Evolutionary conservation across 2,797 vertebrate species (phyloP), one percentile per base, ranked within the genome.

Genomic region (Leucoraja ocellata): DNA sequence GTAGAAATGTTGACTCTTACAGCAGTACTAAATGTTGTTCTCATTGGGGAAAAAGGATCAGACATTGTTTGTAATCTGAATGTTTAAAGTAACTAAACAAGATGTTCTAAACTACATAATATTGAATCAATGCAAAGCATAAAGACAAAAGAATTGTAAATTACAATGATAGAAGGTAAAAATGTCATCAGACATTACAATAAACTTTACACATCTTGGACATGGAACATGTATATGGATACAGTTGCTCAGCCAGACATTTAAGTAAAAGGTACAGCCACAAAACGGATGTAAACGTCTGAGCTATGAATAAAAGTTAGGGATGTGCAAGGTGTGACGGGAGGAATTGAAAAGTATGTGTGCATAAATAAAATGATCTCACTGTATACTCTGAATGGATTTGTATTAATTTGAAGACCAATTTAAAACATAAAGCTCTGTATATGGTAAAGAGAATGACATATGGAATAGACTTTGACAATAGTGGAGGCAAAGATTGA

Each of bases 71-170:
- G 2, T 16, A 63, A 86, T 86, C 58, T 63, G 54, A 63, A 63
- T 86, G 80, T n/a, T 88, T 88, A 88, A 68, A 88, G 21, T 88
- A 88, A n/a, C 13, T 18, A 88, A 65, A 18, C 16, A 68, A 36
- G n/a, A 54, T 5, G 8, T 68, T 88, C 65, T 88, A 88, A 65
- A 88, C 61, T 84, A 84, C 81, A 61, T 61, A 11, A 68, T 63
- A 32, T 88, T n/a, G 28, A 65, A 68, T 16, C 61, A 9, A 86
- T 88, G 83, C 13, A 88, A 63, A 18, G 84, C 25, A 65, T n/a
- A 28, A 88, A 88, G 3, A n/a, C 25, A 28, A 86, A 61, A n/a
- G 25, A 32, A 86, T 13, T 4, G 13, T n/a, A 28, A 86, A 32
- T 25, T n/a, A 14, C 11, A 84, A 13, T 4, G 58, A 63, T 23